Evolutionary conservation across 1,140 invertebrate genomes (phyloP).

Genomic region (Oryctes rhinoceros): DNA sequence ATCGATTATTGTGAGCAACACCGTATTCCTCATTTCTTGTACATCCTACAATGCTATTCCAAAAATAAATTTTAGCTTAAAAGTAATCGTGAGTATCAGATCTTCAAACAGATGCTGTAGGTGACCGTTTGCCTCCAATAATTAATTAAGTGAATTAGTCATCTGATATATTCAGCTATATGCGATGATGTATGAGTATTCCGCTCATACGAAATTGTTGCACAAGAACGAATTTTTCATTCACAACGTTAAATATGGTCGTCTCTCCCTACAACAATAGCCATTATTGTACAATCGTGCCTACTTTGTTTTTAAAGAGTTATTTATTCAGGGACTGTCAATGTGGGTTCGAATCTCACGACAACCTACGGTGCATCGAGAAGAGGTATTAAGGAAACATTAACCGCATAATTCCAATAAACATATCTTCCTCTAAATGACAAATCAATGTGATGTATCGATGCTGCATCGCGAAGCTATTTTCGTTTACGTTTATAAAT

Average conservation of each 20-base stretch:
- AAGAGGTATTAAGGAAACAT: constrained; percentile 36
- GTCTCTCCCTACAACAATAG: constrained; percentile 43
- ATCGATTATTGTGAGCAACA: no score
- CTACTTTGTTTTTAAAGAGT: constrained; percentile 46
- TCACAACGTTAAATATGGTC: constrained; percentile 40
- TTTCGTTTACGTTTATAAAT: not conserved
- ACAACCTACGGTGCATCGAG: constrained; percentile 31
- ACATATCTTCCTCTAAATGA: constrained; percentile 33
- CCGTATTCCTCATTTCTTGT: no score
- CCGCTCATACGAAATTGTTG: constrained; percentile 21
- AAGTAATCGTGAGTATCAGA: not conserved
- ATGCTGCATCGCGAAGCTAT: not conserved
- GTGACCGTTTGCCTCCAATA: not conserved
- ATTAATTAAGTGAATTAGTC: constrained; percentile 6
- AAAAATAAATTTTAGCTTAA: not conserved
- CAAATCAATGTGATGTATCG: constrained; percentile 36
- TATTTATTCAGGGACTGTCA: constrained; percentile 43
- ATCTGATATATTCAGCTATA: not conserved
- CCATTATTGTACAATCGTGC: constrained; percentile 45
- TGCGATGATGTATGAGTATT: not conserved
- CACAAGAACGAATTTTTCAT: constrained; percentile 9
- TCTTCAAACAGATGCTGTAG: constrained; percentile 2
- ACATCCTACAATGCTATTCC: not conserved
- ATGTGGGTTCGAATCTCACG: constrained; percentile 41
- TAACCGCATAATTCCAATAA: constrained; percentile 38